A percentile compares a stretch with the other conserved stretches of the same genome.
phyloP scores from a whole-genome alignment of 1,140 invertebrate genomes.

The Asobara japonica region DNA sequence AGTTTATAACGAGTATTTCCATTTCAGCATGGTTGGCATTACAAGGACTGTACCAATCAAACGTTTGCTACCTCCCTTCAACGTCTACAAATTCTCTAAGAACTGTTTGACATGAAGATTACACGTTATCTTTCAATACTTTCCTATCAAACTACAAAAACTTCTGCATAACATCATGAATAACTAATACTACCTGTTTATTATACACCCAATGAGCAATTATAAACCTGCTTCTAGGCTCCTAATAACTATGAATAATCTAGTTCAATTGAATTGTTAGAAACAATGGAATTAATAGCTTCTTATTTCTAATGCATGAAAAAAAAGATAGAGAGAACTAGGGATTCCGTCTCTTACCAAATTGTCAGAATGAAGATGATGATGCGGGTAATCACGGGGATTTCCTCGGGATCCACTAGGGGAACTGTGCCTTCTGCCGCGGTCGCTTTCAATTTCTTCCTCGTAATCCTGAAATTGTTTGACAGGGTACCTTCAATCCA shows the following conservation, averaged over 20 bases:
- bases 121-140: no score
- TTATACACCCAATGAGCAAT: not conserved
- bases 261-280: not conserved
- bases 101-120: no score
- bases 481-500: not conserved
- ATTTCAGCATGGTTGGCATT: no score
- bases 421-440: conserved; percentile 62
- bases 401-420: conserved; percentile 60
- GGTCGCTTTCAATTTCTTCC: conserved; percentile 60
- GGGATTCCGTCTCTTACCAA: conserved; percentile 53
- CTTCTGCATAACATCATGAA: not conserved
- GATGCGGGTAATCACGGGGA: conserved; percentile 59
- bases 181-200: not conserved
- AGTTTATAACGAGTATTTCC: no score
- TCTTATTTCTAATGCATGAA: not conserved
- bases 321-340: not conserved
- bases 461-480: conserved; percentile 59
- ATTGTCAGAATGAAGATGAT: conserved; percentile 62
- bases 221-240: not conserved
- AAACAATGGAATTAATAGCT: not conserved
- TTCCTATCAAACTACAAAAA: no score
- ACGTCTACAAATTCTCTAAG: no score
- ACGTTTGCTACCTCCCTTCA: no score
- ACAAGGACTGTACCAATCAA: no score
- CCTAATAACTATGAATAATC: conserved; percentile 19